Conservation (phyloP, 2,113 vertebrate species). For the Pollimyrus isidori region DNA sequence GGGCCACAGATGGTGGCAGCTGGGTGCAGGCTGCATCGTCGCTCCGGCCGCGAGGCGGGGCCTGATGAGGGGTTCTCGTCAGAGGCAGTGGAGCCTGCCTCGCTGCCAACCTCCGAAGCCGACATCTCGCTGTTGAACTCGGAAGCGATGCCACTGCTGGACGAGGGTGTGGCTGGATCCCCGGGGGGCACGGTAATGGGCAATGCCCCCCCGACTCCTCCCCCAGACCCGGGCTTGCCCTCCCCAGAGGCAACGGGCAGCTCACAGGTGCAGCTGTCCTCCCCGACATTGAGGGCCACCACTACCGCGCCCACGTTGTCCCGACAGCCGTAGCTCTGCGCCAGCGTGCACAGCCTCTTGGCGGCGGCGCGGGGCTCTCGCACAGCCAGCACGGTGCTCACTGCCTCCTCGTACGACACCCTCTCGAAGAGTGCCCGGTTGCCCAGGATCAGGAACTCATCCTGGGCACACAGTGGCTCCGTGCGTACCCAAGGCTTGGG, state of each 20-base stretch:
- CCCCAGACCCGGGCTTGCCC: conserved; percentile 29
- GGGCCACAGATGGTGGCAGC: conserved; percentile 53
- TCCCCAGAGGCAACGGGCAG: conserved; percentile 51
- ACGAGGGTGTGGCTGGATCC: conserved; percentile 71
- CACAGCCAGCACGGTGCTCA: conserved; percentile 72
- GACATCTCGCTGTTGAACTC: conserved; percentile 90
- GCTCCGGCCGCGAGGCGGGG: conserved; percentile 67
- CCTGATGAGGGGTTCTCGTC: conserved; percentile 74
- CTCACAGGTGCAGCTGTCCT: conserved; percentile 86
- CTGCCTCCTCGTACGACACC: conserved; percentile 77
- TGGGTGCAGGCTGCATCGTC: conserved; percentile 85
- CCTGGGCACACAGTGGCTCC: conserved; percentile 75
- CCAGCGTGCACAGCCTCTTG: conserved; percentile 87
- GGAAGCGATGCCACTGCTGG: conserved; percentile 78
- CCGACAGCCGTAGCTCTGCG: conserved; percentile 90
- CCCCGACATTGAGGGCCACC: conserved; percentile 72
- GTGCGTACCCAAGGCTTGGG: conserved; percentile 83
- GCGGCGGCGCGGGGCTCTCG: conserved; percentile 78
- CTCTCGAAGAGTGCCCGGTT: conserved; percentile 85
- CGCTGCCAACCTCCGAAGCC: conserved; percentile 89
- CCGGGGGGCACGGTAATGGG: conserved; percentile 45
- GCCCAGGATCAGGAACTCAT: conserved; percentile 86
- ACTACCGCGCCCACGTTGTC: conserved; percentile 87
- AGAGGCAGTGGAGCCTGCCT: conserved; percentile 89
- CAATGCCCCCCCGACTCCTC: neutral